Evolutionary conservation across 2,113 vertebrate species (phyloP).

Genomic region (Asarcornis scutulata): DNA sequence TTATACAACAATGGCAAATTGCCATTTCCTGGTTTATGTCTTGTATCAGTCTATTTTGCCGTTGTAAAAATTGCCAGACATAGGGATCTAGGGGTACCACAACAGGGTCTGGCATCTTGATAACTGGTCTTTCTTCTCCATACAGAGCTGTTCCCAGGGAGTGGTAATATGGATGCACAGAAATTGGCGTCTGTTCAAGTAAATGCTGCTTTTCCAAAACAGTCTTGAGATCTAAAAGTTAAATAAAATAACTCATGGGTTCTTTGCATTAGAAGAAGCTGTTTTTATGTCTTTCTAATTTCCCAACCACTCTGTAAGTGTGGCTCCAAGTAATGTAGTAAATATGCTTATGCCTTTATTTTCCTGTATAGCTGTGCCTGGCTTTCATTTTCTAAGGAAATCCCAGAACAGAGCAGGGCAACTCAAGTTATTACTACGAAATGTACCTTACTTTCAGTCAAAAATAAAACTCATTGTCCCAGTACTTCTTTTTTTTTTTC

Average conservation of each 20-base stretch:
- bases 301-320: neutral
- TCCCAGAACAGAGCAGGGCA: neutral
- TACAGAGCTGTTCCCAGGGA: constrained; percentile 84
- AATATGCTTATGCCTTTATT: neutral
- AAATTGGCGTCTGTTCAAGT: constrained; percentile 71
- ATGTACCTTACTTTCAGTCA: neutral
- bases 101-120: constrained; percentile 80
- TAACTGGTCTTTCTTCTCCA: constrained; percentile 77
- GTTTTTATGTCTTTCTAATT: neutral
- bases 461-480: neutral
- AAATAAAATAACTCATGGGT: neutral
- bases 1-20: constrained; percentile 73
- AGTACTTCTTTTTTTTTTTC: neutral
- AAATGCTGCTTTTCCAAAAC: constrained; percentile 75
- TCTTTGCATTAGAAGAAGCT: neutral
- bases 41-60: constrained; percentile 30
- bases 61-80: constrained; percentile 80
- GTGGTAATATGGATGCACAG: constrained; percentile 82
- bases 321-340: neutral
- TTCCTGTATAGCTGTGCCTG: neutral
- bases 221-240: neutral
- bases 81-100: constrained; percentile 66
- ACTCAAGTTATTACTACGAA: neutral
- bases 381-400: neutral
- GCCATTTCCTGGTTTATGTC: constrained; percentile 74